phyloP scores from a whole-genome alignment of 2,113 vertebrate genomes.

The Pelodiscus sinensis region DNA sequence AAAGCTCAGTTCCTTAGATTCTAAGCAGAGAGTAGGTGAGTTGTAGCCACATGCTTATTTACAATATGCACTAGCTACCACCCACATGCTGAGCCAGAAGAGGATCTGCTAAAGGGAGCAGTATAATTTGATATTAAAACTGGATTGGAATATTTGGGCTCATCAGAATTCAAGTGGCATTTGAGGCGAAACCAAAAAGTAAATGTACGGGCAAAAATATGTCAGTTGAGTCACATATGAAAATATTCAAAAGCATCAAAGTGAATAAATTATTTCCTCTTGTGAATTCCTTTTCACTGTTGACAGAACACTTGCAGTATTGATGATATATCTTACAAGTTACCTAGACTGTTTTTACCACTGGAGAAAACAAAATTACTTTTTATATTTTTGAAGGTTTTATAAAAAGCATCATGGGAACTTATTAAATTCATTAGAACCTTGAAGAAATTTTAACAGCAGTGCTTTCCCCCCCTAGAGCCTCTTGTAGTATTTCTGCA shows the following conservation, averaged over 20 bases:
- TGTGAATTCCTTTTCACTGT: conserved; percentile 42
- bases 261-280: conserved; percentile 64
- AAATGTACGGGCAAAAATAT: conserved; percentile 25
- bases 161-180: conserved; percentile 45
- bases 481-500: conserved; percentile 30
- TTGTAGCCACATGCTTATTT: neutral
- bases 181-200: conserved; percentile 57
- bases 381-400: conserved; percentile 63
- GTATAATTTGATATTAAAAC: conserved; percentile 39
- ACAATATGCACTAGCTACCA: neutral
- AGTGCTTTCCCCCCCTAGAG: conserved; percentile 25
- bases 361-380: conserved; percentile 64
- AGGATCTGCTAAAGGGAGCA: neutral
- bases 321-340: conserved; percentile 56
- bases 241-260: conserved; percentile 66
- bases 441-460: conserved; percentile 62
- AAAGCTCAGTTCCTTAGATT: neutral
- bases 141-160: conserved; percentile 34
- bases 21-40: neutral
- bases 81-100: neutral
- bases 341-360: conserved; percentile 35
- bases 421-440: conserved; percentile 73
- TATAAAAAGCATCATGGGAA: conserved; percentile 62
- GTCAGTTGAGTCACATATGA: conserved; percentile 43
- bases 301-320: conserved; percentile 50